Evolutionary conservation across 2,888 invertebrate genomes (phyloP).

Genomic region (Bellardia bayeri): DNA sequence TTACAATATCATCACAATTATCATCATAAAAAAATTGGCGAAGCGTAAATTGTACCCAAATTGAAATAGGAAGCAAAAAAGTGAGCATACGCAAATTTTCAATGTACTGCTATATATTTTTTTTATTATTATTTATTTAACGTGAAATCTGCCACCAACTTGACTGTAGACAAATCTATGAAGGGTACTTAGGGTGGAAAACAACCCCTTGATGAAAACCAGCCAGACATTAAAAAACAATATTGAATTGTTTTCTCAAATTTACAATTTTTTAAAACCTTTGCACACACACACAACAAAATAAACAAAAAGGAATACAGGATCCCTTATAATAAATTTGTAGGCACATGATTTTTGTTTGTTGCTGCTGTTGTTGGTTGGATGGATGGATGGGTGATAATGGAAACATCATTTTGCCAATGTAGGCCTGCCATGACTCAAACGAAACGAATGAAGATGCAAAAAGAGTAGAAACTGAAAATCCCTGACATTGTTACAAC

Average conservation of each 20-base stretch:
- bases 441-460: conserved; percentile 22
- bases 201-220: conserved; percentile 33
- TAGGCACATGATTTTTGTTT: conserved; percentile 15
- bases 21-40: conserved; percentile 71
- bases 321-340: conserved; percentile 18
- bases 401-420: conserved; percentile 71
- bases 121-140: background rate
- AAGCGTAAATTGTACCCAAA: conserved; percentile 73
- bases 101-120: background rate
- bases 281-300: background rate
- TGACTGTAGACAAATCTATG: conserved; percentile 55
- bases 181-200: conserved; percentile 34
- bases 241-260: conserved; percentile 38
- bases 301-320: conserved; percentile 18
- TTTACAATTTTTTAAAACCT: background rate
- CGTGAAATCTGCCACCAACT: conserved; percentile 41
- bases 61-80: conserved; percentile 44
- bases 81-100: conserved; percentile 62
- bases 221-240: conserved; percentile 56
- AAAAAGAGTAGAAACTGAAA: background rate
- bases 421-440: conserved; percentile 49
- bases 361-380: conserved; percentile 26
- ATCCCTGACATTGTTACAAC: conserved; percentile 57
- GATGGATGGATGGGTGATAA: conserved; percentile 52
- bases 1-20: conserved; percentile 68